Evolutionary conservation across 2,888 invertebrate genomes (phyloP), one percentile per base, ranked within the genome.

Genomic region (Neoscelio sp.): DNA sequence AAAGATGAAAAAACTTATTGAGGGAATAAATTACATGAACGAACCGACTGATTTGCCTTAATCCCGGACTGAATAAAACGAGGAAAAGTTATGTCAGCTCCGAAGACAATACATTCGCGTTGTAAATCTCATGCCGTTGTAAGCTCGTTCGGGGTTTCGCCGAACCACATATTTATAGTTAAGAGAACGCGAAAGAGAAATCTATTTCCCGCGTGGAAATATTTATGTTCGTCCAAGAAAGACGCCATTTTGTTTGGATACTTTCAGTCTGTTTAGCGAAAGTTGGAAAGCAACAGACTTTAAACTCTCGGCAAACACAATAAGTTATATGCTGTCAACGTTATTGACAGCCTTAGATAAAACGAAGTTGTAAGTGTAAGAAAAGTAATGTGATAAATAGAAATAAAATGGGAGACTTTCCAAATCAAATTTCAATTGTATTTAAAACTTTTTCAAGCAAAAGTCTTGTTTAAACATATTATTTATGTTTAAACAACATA

Each of bases 191-290:
- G 8, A 64, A 64, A 38, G 40, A 38, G 23, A 56, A 56, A 58
- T 77, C 54, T 71, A 58, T 71, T 77, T 70, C 50, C 28, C 38
- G 26, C 15, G 35, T 38, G 35, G 60, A 70, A 71, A 77, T 71
- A 77, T 77, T 71, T 71, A 77, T 71, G 62, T 44, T 30, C 64
- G 17, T 44, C 50, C 54, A 40, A 54, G 60, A 38, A 40, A 38
- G 52, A 58, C 52, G 77, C 65, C 65, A 71, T 77, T 64, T 71
- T 77, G 65, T 71, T 48, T 46, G 46, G 65, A 65, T 65, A 65
- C 71, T 65, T 77, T 33, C 20, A 35, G 18, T 42, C 5, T 38
- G 56, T 38, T 50, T 44, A 33, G 18, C 54, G 46, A 26, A 48
- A 64, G 52, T 73, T 64, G 64, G 13, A 13, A 13, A 13, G 15